Conservation (phyloP, 2,113 vertebrate species). For the Potamarius usumacintae region DNA sequence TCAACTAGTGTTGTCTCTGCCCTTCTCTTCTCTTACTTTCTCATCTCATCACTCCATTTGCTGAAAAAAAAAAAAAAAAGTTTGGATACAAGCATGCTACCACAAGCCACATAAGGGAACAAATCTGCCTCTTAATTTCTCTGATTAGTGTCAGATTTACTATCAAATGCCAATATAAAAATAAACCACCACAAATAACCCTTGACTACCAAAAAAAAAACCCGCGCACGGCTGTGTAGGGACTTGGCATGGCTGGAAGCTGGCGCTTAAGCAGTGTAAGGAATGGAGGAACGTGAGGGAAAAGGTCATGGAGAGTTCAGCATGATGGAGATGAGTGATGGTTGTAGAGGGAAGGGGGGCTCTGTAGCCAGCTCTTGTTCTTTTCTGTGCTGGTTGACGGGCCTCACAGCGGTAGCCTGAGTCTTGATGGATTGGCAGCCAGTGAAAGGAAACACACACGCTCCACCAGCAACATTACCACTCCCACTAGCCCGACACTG, state of each 20-base stretch:
- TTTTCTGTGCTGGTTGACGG: conserved; percentile 82
- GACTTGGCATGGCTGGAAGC: conserved; percentile 55
- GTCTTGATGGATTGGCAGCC: conserved; percentile 95
- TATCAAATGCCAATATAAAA: conserved; percentile 32
- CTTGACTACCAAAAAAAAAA: neutral
- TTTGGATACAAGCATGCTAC: conserved; percentile 27
- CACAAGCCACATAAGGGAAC: conserved; percentile 21
- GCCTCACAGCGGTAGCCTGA: conserved; percentile 89
- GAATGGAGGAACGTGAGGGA: conserved; percentile 69
- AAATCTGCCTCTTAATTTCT: conserved; percentile 14
- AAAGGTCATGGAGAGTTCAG: conserved; percentile 96
- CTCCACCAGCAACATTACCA: conserved; percentile 47
- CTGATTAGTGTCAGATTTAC: conserved; percentile 40
- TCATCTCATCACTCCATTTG: conserved; percentile 21
- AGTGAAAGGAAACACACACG: conserved; percentile 85
- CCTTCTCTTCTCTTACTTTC: conserved; percentile 39
- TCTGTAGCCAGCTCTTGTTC: conserved; percentile 85
- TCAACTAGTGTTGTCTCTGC: conserved; percentile 65
- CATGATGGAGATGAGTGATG: conserved; percentile 84
- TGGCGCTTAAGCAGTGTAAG: conserved; percentile 75
- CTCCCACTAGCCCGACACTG: conserved; percentile 36
- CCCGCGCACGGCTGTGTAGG: neutral
- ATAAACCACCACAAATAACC: conserved; percentile 17
- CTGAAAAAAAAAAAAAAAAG: conserved; percentile 16
- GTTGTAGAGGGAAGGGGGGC: conserved; percentile 76